Base-by-base conservation (phyloP, 2,888 invertebrate genomes). In the Aleiodes leptofemur region DNA sequence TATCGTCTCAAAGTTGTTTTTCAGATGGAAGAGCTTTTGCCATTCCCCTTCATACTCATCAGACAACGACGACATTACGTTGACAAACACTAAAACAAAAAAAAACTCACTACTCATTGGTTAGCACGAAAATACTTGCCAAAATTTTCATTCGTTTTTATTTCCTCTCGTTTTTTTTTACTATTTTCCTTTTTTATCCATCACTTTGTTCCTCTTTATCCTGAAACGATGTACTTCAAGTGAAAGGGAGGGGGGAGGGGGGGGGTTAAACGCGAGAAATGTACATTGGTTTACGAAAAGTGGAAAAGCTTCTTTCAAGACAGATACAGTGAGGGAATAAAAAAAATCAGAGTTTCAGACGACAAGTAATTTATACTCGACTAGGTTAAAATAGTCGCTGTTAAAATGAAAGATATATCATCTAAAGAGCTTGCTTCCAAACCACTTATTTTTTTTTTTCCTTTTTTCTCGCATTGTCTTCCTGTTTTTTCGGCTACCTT, bases 121-220 rank as follows among this genome's bases (percentile, higher is more conserved):
- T 72, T 23, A 81, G 79, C 80, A 76, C 85, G 85, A 87, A 87
- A 87, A 87, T 87, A 87, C 82, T 82, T 82, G 79, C 82, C 78
- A 78, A 86, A 84, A 84, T 83, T 82, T 23, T 70, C 29, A 34
- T 50, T 64, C 71, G 34, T 73, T 43, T 75, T 69, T 7, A 23
- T 34, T 61, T 38, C 23, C 23, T 50, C n/a, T 29, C 29, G 23
- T 31, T 29, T 50, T 66, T 66, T 48, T 29, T 29, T 68, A 31
- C 51, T 50, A n/a, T 3, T 31, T 51, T n/a, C 23, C 23, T 13
- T 29, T 31, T 50, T 74, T 51, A 23, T 76, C 73, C 48, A 64
- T 29, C 51, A 51, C 64, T 64, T 64, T 64, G 48, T 64, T 64
- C 16, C 34, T 64, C 43, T 64, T 64, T 64, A 64, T 48, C 43